phyloP scores from a whole-genome alignment of 2,797 vertebrate species.

The Poecilia wingei region DNA sequence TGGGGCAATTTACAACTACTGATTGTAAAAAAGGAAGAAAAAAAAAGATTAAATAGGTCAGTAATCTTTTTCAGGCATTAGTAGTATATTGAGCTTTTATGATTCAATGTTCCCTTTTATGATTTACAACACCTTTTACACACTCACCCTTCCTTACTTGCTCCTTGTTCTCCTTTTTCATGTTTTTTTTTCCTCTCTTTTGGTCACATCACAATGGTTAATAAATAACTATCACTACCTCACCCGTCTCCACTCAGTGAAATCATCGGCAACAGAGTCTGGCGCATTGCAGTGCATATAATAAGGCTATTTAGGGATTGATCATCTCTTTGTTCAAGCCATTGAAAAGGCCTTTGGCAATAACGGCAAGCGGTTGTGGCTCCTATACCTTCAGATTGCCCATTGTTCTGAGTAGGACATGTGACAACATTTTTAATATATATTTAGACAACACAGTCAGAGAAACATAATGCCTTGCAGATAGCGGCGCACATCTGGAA shows the following conservation, averaged over 20 bases:
- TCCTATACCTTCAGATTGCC: conserved; percentile 36
- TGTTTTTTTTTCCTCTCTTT: conserved; percentile 28
- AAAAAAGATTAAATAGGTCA: background rate
- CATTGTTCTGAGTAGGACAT: conserved; percentile 24
- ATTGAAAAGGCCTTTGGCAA: conserved; percentile 47
- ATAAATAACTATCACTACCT: conserved; percentile 58
- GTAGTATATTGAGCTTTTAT: conserved; percentile 6
- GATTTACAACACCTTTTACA: conserved; percentile 22
- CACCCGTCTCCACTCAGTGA: conserved; percentile 42
- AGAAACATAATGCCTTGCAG: background rate
- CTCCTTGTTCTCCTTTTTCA: conserved; percentile 15
- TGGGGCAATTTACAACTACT: background rate
- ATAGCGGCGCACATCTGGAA: conserved; percentile 8
- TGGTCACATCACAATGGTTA: conserved; percentile 36
- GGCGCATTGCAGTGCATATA: conserved; percentile 59
- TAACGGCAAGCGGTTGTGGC: conserved; percentile 43
- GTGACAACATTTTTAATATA: conserved; percentile 38
- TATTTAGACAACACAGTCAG: conserved; percentile 7
- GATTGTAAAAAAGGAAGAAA: background rate
- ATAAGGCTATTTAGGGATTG: conserved; percentile 66
- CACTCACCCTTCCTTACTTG: conserved; percentile 5
- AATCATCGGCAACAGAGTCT: conserved; percentile 39
- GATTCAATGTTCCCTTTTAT: conserved; percentile 16
- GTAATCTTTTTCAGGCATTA: background rate
- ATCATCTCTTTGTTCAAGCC: conserved; percentile 49